Base-by-base conservation (phyloP, 2,888 invertebrate species). In the Apamea monoglypha region DNA sequence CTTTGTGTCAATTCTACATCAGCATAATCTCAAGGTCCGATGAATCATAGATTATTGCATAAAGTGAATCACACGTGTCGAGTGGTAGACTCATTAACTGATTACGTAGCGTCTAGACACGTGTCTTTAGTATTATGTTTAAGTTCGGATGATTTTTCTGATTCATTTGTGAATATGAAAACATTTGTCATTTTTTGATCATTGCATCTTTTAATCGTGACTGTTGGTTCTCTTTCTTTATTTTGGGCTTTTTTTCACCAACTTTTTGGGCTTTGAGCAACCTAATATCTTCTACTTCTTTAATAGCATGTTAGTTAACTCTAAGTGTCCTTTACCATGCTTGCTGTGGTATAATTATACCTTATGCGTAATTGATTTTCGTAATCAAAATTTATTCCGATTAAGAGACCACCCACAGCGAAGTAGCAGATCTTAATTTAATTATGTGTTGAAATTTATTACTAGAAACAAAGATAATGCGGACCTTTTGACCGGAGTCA, bases 41-140 rank as follows among this genome's bases (percentile, higher is more conserved):
- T 89, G 87, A 89, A 67, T 89, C 90, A 89, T 80, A 78, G 74
- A 80, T 80, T 72, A 76, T 83, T 88, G 88, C 82, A 87, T 87
- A 61, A 87, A 67, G 67, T 87, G 83, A 89, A 74, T 89, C 90
- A 89, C 81, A 73, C 80, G 84, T 84, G 80, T 80, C 7, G 47
- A 16, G 69, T 40, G 36, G 71, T 53, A 73, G 53, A 84, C 84
- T 84, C 78, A 84, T 78, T 84, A 74, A 67, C 21, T 75, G 74
- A 80, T 80, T 80, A 77, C 76, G 81, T 66, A 69, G 80, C 69
- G 85, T 85, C 85, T 85, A 84, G 84, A 85, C 84, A 85, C 85
- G 77, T 80, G 87, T 72, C 50, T 64, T 68, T 29, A 18, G n/a
- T 69, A 72, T 74, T 76, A 69, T 80, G 32, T 80, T 87, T 84